phyloP scores from a whole-genome alignment of 2,113 vertebrate genomes.

The Puntigrus tetrazona region DNA sequence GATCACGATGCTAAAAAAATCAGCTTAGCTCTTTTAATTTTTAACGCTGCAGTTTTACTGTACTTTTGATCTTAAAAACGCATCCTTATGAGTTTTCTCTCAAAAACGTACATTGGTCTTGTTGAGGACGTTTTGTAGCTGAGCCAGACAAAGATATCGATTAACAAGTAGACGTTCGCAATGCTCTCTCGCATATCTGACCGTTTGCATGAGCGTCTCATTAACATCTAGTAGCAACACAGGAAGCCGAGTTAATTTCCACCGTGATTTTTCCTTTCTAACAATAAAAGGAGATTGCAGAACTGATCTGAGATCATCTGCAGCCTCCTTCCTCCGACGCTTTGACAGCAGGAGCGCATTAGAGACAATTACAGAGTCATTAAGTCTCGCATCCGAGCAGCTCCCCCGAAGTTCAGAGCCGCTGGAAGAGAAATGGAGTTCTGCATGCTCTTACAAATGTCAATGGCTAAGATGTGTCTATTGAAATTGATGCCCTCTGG shows the following conservation, averaged over 20 bases:
- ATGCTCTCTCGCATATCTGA: background rate
- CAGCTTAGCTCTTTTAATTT: no score
- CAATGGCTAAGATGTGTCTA: constrained; percentile 26
- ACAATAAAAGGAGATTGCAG: background rate
- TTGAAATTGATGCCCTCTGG: constrained; percentile 33
- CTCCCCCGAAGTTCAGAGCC: constrained; percentile 40
- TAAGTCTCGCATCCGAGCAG: constrained; percentile 37
- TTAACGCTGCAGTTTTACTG: no score
- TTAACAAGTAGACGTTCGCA: background rate
- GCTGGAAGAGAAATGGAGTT: background rate
- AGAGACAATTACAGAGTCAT: constrained; percentile 46
- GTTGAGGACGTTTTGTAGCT: background rate
- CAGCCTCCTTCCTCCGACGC: background rate
- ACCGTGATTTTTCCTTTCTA: background rate
- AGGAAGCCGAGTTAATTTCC: background rate
- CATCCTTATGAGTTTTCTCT: background rate
- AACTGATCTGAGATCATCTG: constrained; percentile 1
- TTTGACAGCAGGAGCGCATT: constrained; percentile 35
- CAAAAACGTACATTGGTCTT: background rate
- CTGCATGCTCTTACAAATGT: constrained; percentile 44
- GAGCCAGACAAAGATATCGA: background rate
- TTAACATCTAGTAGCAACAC: background rate
- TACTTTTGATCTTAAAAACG: background rate
- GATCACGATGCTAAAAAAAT: no score
- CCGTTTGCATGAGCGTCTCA: background rate